Conservation (phyloP, 2,888 invertebrate species). For the Apotomis capreana region DNA sequence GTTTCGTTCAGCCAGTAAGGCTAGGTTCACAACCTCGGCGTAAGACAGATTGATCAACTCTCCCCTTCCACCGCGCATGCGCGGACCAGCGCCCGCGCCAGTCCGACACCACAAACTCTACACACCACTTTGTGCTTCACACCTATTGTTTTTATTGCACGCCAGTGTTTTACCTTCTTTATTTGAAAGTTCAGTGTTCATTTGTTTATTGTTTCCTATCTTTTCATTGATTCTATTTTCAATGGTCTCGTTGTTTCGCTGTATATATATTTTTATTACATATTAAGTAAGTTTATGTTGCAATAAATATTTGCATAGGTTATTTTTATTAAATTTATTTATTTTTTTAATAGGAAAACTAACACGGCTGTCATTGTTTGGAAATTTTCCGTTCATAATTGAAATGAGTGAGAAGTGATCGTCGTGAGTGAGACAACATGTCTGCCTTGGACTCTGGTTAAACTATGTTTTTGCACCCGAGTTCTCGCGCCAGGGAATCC, state of each 20-base stretch:
- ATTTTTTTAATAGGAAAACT: constrained; percentile 52
- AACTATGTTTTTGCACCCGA: constrained; percentile 80
- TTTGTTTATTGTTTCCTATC: constrained; percentile 34
- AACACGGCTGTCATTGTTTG: constrained; percentile 42
- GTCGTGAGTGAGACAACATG: constrained; percentile 70
- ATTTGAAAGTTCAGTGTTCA: constrained; percentile 58
- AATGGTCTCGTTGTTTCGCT: constrained; percentile 37
- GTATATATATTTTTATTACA: constrained; percentile 41
- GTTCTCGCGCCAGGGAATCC: constrained; percentile 74
- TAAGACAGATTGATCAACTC: constrained; percentile 56
- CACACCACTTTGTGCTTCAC: constrained; percentile 55
- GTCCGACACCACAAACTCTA: constrained; percentile 47
- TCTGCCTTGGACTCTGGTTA: constrained; percentile 77
- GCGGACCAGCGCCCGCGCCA: constrained; percentile 52
- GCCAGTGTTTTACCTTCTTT: constrained; percentile 33
- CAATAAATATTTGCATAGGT: constrained; percentile 38
- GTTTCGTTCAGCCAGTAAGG: constrained; percentile 15
- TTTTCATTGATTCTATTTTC: constrained; percentile 21
- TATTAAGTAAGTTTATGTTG: constrained; percentile 33
- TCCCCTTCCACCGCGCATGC: constrained; percentile 56
- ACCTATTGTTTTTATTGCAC: constrained; percentile 54
- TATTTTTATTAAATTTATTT: constrained; percentile 42
- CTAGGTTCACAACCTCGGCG: constrained; percentile 45
- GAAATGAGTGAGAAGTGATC: constrained; percentile 43
- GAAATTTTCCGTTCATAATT: constrained; percentile 40